These are phyloP conservation scores for Antitype chi DNA, from an alignment of 2,888 invertebrate genomes.

Conservation along the genomic window DNA sequence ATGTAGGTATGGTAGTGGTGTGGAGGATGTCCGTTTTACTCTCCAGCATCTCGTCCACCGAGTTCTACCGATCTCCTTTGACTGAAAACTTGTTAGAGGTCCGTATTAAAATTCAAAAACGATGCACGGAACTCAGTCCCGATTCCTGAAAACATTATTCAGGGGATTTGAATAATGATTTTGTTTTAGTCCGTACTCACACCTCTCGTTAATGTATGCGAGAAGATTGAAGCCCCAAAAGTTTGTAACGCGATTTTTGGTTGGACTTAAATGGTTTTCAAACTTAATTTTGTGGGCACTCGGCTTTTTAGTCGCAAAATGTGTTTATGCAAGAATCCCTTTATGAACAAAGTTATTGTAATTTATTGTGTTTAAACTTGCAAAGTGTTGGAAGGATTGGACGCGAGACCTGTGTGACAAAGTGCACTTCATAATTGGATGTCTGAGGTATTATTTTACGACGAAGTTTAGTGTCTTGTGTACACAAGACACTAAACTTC, in stretches of 20 bases:
- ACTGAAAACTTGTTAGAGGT: conserved; percentile 89
- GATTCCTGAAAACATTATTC: conserved; percentile 90
- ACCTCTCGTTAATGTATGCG: conserved; percentile 84
- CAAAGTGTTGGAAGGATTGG: conserved; percentile 61
- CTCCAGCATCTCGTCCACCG: conserved; percentile 65
- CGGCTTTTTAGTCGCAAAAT: conserved; percentile 71
- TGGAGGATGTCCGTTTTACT: conserved; percentile 69
- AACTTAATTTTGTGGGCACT: conserved; percentile 85
- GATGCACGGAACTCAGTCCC: conserved; percentile 87
- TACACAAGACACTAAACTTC: background rate
- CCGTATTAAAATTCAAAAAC: conserved; percentile 91
- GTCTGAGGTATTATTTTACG: conserved; percentile 14
- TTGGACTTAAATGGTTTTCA: conserved; percentile 86
- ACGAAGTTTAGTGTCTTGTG: background rate
- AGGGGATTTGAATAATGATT: conserved; percentile 90
- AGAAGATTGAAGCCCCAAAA: conserved; percentile 82
- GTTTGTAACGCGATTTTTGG: conserved; percentile 89
- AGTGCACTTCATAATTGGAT: conserved; percentile 40
- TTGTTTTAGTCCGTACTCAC: conserved; percentile 86
- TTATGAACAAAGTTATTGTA: conserved; percentile 69
- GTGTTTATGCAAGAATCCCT: conserved; percentile 76
- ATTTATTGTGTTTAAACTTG: conserved; percentile 66
- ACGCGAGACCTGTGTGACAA: conserved; percentile 30
- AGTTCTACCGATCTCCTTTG: conserved; percentile 88
- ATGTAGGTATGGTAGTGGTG: background rate